Base-by-base conservation (phyloP, 2,888 invertebrate species). In the Zonitis immaculata region DNA sequence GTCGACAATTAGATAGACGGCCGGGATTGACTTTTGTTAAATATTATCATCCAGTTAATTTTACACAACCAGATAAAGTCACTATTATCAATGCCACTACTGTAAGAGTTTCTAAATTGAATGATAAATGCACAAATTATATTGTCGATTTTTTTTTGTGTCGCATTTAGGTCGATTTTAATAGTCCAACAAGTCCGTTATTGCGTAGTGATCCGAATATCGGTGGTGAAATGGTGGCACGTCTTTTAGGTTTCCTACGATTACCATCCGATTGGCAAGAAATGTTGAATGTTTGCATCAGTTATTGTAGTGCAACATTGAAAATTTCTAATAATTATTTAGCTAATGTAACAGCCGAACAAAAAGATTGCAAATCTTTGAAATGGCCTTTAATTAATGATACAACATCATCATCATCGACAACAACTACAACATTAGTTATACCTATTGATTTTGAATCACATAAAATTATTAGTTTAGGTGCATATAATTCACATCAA, bases 21-120 rank as follows among this genome's bases (percentile, higher is more conserved):
- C 93, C 95, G 0, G 96, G 95, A 0, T 79, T 95, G 2, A 95
- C 94, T 0, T 92, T 91, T 64, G 80, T 94, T 20, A 87, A 91
- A 60, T 95, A 95, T 73, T 86, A 89, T 64, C 87, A 89, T 71
- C 95, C 95, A 0, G 87, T 89, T 0, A 91, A 96, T 74, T 85
- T 85, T 73, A 85, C 87, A 26, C 91, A 93, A 68, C 96, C 96
- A 0, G 96, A 96, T 70, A 87, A 85, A 57, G 94, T 93, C 12
- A 83, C 85, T 0, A 88, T 94, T 39, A 87, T 94, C 5, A 92
- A 92, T 68, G 88, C 91, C 3, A 92, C 93, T 0, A 87, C 88
- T 42, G 89, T 74, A 62, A 71, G 70, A 35, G 14, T 20, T 39
- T 39, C 11, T 11, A 39, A n/a, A n/a, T n/a, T n/a, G n/a, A n/a